phyloP scores from a whole-genome alignment of 2,113 vertebrate genomes.

The Condylura cristata region DNA sequence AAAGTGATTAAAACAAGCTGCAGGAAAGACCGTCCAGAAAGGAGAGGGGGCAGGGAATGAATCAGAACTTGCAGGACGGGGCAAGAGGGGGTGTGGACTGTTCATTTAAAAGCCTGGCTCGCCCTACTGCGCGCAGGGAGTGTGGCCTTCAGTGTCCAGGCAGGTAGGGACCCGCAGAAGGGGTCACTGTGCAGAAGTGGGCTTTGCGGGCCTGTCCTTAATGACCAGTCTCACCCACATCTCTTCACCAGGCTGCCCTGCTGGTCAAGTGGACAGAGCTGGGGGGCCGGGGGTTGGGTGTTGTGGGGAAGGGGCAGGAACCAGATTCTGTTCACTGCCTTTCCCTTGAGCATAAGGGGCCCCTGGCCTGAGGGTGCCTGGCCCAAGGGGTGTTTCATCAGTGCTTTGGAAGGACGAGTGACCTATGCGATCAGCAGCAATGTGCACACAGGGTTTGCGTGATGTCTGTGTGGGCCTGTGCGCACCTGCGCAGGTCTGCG shows the following conservation, averaged over 20 bases:
- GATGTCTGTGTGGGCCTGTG: too few species aligned
- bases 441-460: too few species aligned
- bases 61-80: not conserved
- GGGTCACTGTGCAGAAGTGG: not conserved
- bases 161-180: not conserved
- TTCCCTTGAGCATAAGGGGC: not conserved
- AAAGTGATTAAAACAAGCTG: constrained; percentile 70
- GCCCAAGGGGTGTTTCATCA: not conserved
- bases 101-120: not conserved
- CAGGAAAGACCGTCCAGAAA: constrained; percentile 12
- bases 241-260: not conserved
- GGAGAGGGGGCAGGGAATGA: not conserved
- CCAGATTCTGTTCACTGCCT: not conserved
- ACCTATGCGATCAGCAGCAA: not conserved
- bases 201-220: not conserved
- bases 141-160: not conserved
- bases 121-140: not conserved
- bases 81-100: not conserved
- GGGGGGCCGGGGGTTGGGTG: too few species aligned
- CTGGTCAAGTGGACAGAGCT: not conserved
- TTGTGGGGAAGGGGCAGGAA: too few species aligned
- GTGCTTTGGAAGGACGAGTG: not conserved
- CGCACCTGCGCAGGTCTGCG: too few species aligned
- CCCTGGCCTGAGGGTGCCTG: not conserved
- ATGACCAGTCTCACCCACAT: not conserved